Percentiles rank a stretch among this genome's conserved stretches.
Evolutionary conservation across 2,888 invertebrate species (phyloP).

Genomic region (Amaurobius ferox): DNA sequence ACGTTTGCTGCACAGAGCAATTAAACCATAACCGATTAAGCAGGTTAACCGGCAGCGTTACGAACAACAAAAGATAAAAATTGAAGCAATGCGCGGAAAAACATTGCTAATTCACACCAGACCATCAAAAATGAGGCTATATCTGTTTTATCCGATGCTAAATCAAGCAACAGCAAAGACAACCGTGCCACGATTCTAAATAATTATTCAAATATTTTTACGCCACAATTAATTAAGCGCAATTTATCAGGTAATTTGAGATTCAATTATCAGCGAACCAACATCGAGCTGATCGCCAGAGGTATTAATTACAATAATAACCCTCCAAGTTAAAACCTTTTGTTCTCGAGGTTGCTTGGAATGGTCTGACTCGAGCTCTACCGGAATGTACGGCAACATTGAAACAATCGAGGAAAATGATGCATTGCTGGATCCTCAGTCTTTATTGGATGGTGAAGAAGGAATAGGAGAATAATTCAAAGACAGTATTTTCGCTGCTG

Average conservation of each 20-base stretch:
- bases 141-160: conserved; percentile 41
- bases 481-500: not conserved
- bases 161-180: conserved; percentile 41
- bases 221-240: conserved; percentile 63
- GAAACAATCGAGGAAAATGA: conserved; percentile 22
- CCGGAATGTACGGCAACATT: conserved; percentile 16
- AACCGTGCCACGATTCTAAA: conserved; percentile 51
- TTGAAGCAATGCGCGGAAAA: conserved; percentile 54
- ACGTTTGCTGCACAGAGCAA: conserved; percentile 10
- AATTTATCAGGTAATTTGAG: conserved; percentile 72
- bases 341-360: conserved; percentile 33
- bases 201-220: conserved; percentile 71
- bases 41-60: conserved; percentile 42
- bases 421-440: not conserved
- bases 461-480: not conserved
- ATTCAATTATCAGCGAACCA: conserved; percentile 64
- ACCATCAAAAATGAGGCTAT: conserved; percentile 45
- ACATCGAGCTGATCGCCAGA: conserved; percentile 56
- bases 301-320: conserved; percentile 68
- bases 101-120: conserved; percentile 36
- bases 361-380: conserved; percentile 43
- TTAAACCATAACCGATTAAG: conserved; percentile 54
- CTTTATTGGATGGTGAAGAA: not conserved
- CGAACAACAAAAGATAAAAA: conserved; percentile 56
- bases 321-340: conserved; percentile 51